Conservation (phyloP, 2,888 invertebrate species). For the Sarcophaga rosellei region DNA sequence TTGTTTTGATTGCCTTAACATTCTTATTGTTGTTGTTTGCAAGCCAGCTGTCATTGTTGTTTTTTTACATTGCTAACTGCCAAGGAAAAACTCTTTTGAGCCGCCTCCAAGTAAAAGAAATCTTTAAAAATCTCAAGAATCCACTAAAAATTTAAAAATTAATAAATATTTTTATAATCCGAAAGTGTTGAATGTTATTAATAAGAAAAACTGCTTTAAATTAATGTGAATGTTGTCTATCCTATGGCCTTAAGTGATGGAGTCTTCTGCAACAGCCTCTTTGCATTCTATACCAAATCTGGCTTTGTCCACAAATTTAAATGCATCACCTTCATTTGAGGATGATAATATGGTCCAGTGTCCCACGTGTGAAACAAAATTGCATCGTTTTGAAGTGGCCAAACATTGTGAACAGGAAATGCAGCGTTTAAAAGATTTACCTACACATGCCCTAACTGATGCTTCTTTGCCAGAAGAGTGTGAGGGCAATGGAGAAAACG, state of each 20-base stretch:
- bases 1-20: slow-evolving; percentile 11
- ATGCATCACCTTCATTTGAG: slow-evolving; percentile 35
- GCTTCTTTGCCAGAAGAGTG: background rate
- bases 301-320: slow-evolving; percentile 22
- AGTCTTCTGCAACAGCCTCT: slow-evolving; percentile 33
- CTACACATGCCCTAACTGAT: slow-evolving; percentile 33
- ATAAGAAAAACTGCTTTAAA: slow-evolving; percentile 8
- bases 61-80: slow-evolving; percentile 16
- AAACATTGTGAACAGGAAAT: slow-evolving; percentile 91
- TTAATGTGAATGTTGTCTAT: background rate
- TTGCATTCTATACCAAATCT: slow-evolving; percentile 42
- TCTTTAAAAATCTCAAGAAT: slow-evolving; percentile 61
- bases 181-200: background rate
- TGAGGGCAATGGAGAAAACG: slow-evolving; percentile 4
- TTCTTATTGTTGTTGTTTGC: slow-evolving; percentile 36
- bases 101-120: slow-evolving; percentile 35
- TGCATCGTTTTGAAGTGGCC: slow-evolving; percentile 91
- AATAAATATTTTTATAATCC: background rate
- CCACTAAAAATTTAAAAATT: slow-evolving; percentile 18
- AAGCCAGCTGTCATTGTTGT: slow-evolving; percentile 59
- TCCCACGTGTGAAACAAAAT: slow-evolving; percentile 93
- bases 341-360: slow-evolving; percentile 84
- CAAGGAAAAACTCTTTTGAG: slow-evolving; percentile 20
- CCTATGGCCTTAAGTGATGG: slow-evolving; percentile 58
- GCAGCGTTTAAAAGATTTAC: slow-evolving; percentile 83